These are phyloP conservation scores for Hypanus sabinus DNA, from an alignment of 2,113 vertebrate genomes.

Conservation along the genomic window DNA sequence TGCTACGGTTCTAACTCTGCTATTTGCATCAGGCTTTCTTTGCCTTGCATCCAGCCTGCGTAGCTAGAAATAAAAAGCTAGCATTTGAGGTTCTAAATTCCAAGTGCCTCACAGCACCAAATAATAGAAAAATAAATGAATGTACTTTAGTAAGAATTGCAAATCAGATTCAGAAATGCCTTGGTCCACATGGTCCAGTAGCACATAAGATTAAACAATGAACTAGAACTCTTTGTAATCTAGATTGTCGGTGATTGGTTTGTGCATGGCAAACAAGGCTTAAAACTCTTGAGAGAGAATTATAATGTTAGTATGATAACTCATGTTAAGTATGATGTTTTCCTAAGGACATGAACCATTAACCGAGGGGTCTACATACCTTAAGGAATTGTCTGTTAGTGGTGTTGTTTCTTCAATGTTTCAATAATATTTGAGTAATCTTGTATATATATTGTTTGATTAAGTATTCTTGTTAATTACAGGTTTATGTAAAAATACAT, in stretches of 20 bases:
- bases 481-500: too few species aligned
- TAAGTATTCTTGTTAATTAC: too few species aligned
- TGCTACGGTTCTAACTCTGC: neutral
- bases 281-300: too few species aligned
- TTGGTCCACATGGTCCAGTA: neutral
- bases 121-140: neutral
- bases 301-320: too few species aligned
- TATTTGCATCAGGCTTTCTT: neutral
- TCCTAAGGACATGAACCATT: too few species aligned
- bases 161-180: neutral
- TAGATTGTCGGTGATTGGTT: neutral
- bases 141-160: neutral
- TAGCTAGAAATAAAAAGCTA: neutral
- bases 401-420: too few species aligned
- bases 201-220: neutral
- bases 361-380: too few species aligned
- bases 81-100: neutral
- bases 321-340: too few species aligned
- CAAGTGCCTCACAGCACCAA: neutral
- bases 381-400: too few species aligned
- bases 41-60: too few species aligned
- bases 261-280: neutral
- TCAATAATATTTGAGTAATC: too few species aligned
- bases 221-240: neutral
- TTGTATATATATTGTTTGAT: too few species aligned